Conservation (phyloP, 2,113 vertebrate genomes). For the Cromileptes altivelis region DNA sequence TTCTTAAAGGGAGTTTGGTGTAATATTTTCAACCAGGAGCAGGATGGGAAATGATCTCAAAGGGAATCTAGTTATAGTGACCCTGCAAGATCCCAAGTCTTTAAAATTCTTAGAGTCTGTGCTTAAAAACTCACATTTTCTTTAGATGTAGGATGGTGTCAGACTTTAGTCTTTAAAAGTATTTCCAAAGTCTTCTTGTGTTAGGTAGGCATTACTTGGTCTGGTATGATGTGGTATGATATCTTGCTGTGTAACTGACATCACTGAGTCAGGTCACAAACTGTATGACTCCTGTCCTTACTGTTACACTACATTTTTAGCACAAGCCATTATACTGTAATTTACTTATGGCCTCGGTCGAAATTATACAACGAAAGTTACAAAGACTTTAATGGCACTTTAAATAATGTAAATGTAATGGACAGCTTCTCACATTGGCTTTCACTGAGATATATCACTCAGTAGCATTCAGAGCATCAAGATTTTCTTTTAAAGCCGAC, state of each 20-base stretch:
- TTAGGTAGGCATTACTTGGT: neutral
- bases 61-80: too few relatives aligned
- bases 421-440: neutral
- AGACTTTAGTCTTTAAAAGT: neutral
- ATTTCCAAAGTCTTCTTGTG: too few relatives aligned
- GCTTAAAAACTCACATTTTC: too few relatives aligned
- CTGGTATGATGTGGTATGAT: neutral
- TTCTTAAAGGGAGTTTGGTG: too few relatives aligned
- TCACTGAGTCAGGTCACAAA: neutral
- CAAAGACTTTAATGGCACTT: neutral
- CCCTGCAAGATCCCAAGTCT: too few relatives aligned
- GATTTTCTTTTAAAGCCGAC: constrained; percentile 1
- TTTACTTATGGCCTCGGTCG: neutral
- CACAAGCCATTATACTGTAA: neutral
- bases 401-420: neutral
- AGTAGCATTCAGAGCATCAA: neutral
- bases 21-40: too few relatives aligned
- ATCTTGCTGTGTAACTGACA: neutral
- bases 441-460: neutral
- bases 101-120: too few relatives aligned
- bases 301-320: neutral
- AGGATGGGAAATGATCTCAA: too few relatives aligned
- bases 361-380: neutral
- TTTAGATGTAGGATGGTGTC: neutral
- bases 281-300: neutral